Evolutionary conservation across 2,888 invertebrate genomes (phyloP), one percentile per base, ranked within the genome.

Genomic region (Caenorhabditis sp.): DNA sequence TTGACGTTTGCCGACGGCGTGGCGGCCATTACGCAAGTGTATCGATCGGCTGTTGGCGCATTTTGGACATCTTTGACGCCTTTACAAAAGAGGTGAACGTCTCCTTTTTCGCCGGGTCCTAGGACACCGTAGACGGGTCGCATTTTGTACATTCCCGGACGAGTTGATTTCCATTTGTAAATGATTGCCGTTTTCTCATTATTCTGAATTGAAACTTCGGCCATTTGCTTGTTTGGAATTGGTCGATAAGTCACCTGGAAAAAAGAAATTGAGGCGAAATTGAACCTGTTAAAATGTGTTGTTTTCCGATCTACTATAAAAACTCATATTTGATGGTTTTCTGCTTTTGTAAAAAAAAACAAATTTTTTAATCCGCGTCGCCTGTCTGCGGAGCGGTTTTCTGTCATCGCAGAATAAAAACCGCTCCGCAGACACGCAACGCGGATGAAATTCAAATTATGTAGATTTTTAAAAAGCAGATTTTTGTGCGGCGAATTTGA

Each of bases 151-250:
- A 51, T 27, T 12, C 61, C 61, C 19, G 61, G 61, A 19, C 61
- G 61, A 14, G 61, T 61, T 14, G 61, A 61, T 51, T 61, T 61
- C 61, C 61, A 61, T 61, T 61, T 61, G 53, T 50, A 61, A 14
- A 61, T 61, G 31, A 61, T 31, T 26, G 61, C 24, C 21, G 51
- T 61, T 53, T 61, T 61, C 17, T 61, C 61, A 31, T 61, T 61
- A 53, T 61, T 61, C n/a, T 3, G 8, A 12, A 61, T 61, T 8
- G 17, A 1, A 31, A 61, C 19, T 53, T 51, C 53, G 50, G 53
- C 61, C 53, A 61, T 53, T 61, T 61, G 61, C 50, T 61, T 61
- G 19, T 26, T 19, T 27, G 27, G 51, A 31, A 61, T 61, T n/a
- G 61, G 61, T 1, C 61, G 51, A 61, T 61, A 61, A 2, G 61